phyloP scores from a whole-genome alignment of 2,888 invertebrate genomes.

The Pegoplata infirma region DNA sequence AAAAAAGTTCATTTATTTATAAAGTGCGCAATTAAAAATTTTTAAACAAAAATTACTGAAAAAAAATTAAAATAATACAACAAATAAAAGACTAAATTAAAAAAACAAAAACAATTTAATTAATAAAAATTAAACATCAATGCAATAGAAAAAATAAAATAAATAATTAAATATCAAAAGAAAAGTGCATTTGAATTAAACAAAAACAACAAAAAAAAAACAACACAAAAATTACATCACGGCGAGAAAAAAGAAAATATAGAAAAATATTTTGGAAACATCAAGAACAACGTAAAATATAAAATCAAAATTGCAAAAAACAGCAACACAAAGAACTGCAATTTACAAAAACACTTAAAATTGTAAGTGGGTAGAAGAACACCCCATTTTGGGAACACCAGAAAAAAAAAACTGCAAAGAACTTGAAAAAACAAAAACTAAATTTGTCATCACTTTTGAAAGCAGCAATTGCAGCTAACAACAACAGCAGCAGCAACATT shows the following conservation, averaged over 20 bases:
- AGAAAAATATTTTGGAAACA: too few species aligned
- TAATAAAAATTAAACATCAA: conserved; percentile 19
- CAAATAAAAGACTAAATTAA: conserved; percentile 24
- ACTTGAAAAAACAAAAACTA: background rate
- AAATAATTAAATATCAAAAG: conserved; percentile 40
- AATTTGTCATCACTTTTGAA: conserved; percentile 27
- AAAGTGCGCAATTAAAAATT: conserved; percentile 60
- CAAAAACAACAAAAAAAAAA: too few species aligned
- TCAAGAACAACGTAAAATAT: background rate
- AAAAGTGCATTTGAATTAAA: conserved; percentile 54
- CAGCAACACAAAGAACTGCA: conserved; percentile 4
- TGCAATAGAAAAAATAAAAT: conserved; percentile 41
- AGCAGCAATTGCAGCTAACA: background rate
- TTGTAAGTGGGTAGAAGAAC: conserved; percentile 25
- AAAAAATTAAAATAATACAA: background rate
- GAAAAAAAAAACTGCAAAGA: too few species aligned
- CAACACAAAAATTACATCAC: conserved; percentile 51
- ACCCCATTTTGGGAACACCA: background rate
- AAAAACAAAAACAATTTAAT: conserved; percentile 10
- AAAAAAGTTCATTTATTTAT: conserved; percentile 19
- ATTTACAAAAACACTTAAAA: background rate
- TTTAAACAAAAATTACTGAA: conserved; percentile 37
- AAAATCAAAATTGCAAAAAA: background rate
- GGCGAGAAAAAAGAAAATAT: background rate
- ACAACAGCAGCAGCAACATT: conserved; percentile 5